Evolutionary conservation across 2,797 vertebrate genomes (phyloP).

Genomic region (Melanotaenia boesemani): DNA sequence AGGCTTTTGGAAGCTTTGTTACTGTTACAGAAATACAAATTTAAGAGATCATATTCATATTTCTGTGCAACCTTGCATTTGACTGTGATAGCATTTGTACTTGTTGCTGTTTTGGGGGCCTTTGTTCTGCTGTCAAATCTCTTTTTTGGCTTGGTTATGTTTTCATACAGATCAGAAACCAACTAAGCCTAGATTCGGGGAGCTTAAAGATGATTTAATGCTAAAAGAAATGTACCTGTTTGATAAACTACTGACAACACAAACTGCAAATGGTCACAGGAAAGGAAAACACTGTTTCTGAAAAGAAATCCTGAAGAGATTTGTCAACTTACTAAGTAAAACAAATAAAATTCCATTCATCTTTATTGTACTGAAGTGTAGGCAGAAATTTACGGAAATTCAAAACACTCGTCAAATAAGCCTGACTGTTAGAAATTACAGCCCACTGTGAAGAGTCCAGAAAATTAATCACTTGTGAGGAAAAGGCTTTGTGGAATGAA

Average conservation of each 20-base stretch:
- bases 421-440: constrained; percentile 35
- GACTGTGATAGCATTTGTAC: background rate
- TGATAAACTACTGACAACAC: background rate
- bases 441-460: constrained; percentile 38
- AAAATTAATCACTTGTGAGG: constrained; percentile 40
- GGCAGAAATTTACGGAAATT: constrained; percentile 23
- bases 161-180: constrained; percentile 1
- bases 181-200: background rate
- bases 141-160: background rate
- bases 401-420: constrained; percentile 29
- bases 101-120: background rate
- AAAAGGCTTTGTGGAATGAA: constrained; percentile 31
- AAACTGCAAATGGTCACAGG: constrained; percentile 5
- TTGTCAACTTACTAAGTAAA: background rate
- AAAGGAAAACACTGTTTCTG: constrained; percentile 3
- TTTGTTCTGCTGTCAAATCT: background rate
- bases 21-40: background rate
- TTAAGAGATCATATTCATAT: background rate
- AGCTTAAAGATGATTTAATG: background rate
- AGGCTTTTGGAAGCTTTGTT: background rate
- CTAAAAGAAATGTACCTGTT: background rate
- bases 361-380: background rate
- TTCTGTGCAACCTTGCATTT: background rate
- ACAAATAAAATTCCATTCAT: constrained; percentile 13
- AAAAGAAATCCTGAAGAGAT: constrained; percentile 7